Base-by-base conservation (phyloP, 2,888 invertebrate genomes). In the Caenorhabditis becei region DNA sequence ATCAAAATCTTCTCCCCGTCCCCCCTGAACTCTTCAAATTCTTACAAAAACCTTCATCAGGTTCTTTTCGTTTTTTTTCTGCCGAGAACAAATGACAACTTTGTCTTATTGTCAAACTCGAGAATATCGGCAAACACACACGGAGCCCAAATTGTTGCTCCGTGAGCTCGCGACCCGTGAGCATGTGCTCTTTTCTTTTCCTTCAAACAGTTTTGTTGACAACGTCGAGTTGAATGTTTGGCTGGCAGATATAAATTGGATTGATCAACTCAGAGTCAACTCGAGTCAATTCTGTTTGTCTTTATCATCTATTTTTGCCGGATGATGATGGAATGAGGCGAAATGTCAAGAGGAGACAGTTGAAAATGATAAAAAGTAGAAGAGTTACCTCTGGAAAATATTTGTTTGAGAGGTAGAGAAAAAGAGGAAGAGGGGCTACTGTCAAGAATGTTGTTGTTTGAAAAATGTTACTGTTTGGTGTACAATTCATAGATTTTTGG, bases 151-250 rank as follows among this genome's bases (percentile, higher is more conserved):
- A n/a, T n/a, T 47, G 7, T 41, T 41, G 70, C 70, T 51, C 53
- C 61, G n/a, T n/a, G n/a, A n/a, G n/a, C 71, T 26, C 70, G 23
- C 28, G 44, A 41, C 41, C 54, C 41, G 44, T 54, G 54, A 44
- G 63, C 72, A 72, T 72, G 72, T 72, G 72, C 72, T 72, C 63
- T 51, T 54, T 26, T 32, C 41, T 37, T 8, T 44, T 56, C 63
- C 18, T 32, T 71, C 63, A 72, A 72, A 72, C 72, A 72, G 72
- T 72, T 71, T 72, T 72, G 61, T 72, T 72, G 72, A 72, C 72
- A 72, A 72, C 72, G 63, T 56, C 53, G 20, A 18, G 18, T n/a
- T 2, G 20, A 74, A 75, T 75, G 75, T 75, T 75, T 75, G 71
- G 59, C 49, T 58, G 61, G 49, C 53, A 61, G 66, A 75, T 75